Evolutionary conservation across 1,140 invertebrate species (phyloP).

Genomic region (Eumaeus atala): DNA sequence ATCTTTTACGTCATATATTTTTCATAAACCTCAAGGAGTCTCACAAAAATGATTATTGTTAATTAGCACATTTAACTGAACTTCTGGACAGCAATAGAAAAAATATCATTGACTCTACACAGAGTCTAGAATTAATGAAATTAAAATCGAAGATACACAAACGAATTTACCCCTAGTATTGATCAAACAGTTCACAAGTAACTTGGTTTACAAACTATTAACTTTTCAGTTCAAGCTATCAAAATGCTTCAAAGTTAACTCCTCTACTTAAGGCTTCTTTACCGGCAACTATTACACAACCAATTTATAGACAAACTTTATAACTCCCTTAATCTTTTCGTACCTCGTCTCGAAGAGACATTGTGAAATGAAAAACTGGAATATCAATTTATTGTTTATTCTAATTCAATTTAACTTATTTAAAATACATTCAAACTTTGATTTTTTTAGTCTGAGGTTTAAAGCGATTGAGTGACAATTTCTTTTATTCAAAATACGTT

Average conservation of each 20-base stretch:
- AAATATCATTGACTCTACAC: too few relatives aligned
- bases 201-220: conserved; percentile 15
- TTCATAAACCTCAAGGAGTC: too few relatives aligned
- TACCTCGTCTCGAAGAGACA: conserved; percentile 11
- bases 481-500: too few relatives aligned
- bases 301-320: conserved; percentile 27
- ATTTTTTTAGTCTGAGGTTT: too few relatives aligned
- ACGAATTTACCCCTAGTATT: conserved; percentile 1
- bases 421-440: too few relatives aligned
- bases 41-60: too few relatives aligned
- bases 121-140: not conserved
- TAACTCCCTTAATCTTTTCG: conserved; percentile 25
- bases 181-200: not conserved
- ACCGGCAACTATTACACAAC: conserved; percentile 25
- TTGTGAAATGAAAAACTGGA: conserved; percentile 6
- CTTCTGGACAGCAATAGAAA: too few relatives aligned
- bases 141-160: too few relatives aligned
- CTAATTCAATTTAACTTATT: conserved; percentile 8
- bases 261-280: conserved; percentile 24
- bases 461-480: too few relatives aligned
- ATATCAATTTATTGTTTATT: conserved; percentile 7
- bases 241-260: conserved; percentile 26
- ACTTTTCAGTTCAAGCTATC: conserved; percentile 16
- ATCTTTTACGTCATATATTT: too few relatives aligned
- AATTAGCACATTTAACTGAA: too few relatives aligned